A percentile compares a stretch with the other conserved stretches of the same genome.
These are phyloP conservation scores for Cyanoderma ruficeps DNA, from an alignment of 2,113 vertebrate genomes.

Conservation along the genomic window DNA sequence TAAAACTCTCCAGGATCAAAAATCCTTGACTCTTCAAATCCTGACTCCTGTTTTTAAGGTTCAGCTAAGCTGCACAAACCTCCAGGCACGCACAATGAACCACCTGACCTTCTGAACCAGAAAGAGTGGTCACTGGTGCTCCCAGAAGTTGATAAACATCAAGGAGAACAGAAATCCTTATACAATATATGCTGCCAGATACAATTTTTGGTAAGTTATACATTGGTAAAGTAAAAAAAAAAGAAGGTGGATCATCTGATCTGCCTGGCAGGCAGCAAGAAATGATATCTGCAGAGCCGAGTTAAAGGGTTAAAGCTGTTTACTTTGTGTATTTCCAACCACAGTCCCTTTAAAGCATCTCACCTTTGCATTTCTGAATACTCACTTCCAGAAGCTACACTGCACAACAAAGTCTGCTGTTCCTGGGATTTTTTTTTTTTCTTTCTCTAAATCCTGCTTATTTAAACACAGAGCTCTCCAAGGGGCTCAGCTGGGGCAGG, in stretches of 20 bases:
- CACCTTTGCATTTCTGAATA: background rate
- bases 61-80: background rate
- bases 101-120: background rate
- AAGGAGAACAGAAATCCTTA: background rate
- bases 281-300: background rate
- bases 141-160: background rate
- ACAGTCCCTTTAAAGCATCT: background rate
- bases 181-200: background rate
- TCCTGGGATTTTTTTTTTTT: background rate
- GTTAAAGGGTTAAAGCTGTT: background rate
- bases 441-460: background rate
- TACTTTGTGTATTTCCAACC: background rate
- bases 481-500: background rate
- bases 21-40: background rate
- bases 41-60: background rate
- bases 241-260: background rate
- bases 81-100: background rate
- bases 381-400: accelerated
- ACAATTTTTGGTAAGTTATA: background rate
- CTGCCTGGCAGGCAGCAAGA: background rate
- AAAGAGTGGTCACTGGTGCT: background rate
- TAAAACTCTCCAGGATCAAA: background rate
- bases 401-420: background rate
- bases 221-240: background rate
- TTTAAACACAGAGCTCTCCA: background rate